Base-by-base conservation (phyloP, 2,888 invertebrate species). In the Dendrolimus houi region DNA sequence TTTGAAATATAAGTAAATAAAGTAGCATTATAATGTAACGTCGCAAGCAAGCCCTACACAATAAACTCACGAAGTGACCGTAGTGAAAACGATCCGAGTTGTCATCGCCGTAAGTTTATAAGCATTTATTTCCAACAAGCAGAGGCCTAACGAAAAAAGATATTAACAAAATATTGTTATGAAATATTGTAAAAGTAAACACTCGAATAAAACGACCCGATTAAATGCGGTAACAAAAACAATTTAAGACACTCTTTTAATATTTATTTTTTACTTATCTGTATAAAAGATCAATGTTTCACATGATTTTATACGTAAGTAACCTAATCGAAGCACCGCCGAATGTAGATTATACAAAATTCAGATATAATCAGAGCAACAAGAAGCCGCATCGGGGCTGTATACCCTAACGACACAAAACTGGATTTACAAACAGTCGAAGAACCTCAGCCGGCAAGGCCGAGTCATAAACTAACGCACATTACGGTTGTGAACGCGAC, bases 401-500 rank as follows among this genome's bases (percentile, higher is more conserved):
- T 29, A 29, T 71, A 78, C 77, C 75, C 77, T 77, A 86, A 82
- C 81, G 86, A 83, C 83, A 85, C 83, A 76, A 74, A 72, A 69
- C 71, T 72, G 70, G 72, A 75, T 74, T 81, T 77, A 85, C 83
- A 83, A 81, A 82, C 78, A 70, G 69, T 60, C 70, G 74, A 71
- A 69, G 74, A 71, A 70, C 60, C 58, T 67, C 61, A 61, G 56
- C 59, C 59, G 64, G 67, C 66, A 65, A 61, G 60, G 62, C 59
- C 59, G 59, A 56, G 59, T 71, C 86, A 87, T 90, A 89, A 90
- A 90, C 83, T 82, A 85, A 75, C 68, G 65, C 75, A 86, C 81
- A 78, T 88, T 81, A 90, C 87, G 85, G 90, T 87, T 81, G 85
- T 77, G 84, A 82, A 85, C 82, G 77, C 85, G 82, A 85, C 85